Conservation (phyloP, 2,797 vertebrate genomes). For the Pseudopleuronectes americanus region DNA sequence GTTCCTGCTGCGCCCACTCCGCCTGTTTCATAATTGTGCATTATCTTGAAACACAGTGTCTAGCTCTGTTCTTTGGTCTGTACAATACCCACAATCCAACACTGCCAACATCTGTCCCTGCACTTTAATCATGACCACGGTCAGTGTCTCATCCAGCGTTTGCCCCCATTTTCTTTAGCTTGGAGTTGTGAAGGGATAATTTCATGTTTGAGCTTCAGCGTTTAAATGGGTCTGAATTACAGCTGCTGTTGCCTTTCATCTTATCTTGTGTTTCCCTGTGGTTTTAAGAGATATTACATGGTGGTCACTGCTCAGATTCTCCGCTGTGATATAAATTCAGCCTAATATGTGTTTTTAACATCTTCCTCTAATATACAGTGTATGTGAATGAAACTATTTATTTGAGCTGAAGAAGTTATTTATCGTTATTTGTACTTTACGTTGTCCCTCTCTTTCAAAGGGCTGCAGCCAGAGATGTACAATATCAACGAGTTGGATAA, state of each 20-base stretch:
- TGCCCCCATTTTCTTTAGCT: constrained; percentile 1
- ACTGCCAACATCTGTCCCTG: constrained; percentile 29
- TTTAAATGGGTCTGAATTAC: not conserved
- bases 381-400: constrained; percentile 59
- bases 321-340: constrained; percentile 24
- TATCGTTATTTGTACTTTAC: constrained; percentile 25
- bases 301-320: constrained; percentile 15
- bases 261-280: not conserved
- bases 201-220: constrained; percentile 21
- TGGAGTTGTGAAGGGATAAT: not conserved
- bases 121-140: constrained; percentile 54
- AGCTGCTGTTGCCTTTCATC: not conserved
- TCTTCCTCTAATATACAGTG: constrained; percentile 39
- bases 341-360: constrained; percentile 40
- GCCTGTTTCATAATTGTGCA: not conserved
- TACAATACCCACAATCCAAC: constrained; percentile 38
- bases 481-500: not conserved
- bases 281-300: constrained; percentile 1
- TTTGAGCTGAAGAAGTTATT: constrained; percentile 39
- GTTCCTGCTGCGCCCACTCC: not conserved
- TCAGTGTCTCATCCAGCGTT: not conserved
- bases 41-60: not conserved
- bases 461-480: constrained; percentile 8
- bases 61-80: not conserved
- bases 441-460: constrained; percentile 12